A percentile compares a stretch with the other conserved stretches of the same genome.
Conservation (phyloP, 2,797 vertebrate species). For the Siniperca obscura region DNA sequence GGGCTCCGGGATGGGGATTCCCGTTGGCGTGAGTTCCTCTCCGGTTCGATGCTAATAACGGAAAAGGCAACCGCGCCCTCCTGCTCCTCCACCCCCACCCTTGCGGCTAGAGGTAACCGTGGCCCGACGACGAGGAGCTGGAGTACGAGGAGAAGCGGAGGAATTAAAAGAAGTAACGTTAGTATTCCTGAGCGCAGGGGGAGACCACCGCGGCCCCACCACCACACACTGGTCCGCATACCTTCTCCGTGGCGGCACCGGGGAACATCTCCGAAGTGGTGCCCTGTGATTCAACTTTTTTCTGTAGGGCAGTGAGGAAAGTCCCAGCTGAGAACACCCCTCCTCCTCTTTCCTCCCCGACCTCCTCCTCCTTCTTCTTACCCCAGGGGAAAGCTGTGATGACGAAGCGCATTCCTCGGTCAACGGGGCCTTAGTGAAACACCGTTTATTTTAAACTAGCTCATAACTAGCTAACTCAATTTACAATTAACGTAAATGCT, state of each 20-base stretch:
- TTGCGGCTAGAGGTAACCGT: conserved; percentile 41
- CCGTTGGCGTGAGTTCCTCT: conserved; percentile 27
- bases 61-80: conserved; percentile 69
- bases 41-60: conserved; percentile 81
- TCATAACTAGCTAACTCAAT: background rate
- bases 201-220: conserved; percentile 40
- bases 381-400: conserved; percentile 60
- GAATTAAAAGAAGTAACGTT: conserved; percentile 58
- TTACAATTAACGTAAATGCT: conserved; percentile 9
- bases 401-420: conserved; percentile 77
- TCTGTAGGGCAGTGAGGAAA: conserved; percentile 62
- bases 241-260: conserved; percentile 41
- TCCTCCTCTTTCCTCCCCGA: conserved; percentile 34
- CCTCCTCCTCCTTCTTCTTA: conserved; percentile 19
- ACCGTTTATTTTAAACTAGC: conserved; percentile 30
- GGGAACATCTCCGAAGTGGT: conserved; percentile 60
- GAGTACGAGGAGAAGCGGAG: conserved; percentile 67
- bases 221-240: conserved; percentile 66
- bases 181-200: conserved; percentile 41
- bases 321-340: conserved; percentile 73
- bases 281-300: conserved; percentile 44
- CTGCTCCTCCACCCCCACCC: conserved; percentile 13
- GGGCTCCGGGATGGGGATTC: conserved; percentile 21
- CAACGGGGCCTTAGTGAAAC: conserved; percentile 52
- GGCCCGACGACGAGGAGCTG: conserved; percentile 73